Conservation (phyloP, 2,113 vertebrate genomes). For the Tachycineta bicolor region DNA sequence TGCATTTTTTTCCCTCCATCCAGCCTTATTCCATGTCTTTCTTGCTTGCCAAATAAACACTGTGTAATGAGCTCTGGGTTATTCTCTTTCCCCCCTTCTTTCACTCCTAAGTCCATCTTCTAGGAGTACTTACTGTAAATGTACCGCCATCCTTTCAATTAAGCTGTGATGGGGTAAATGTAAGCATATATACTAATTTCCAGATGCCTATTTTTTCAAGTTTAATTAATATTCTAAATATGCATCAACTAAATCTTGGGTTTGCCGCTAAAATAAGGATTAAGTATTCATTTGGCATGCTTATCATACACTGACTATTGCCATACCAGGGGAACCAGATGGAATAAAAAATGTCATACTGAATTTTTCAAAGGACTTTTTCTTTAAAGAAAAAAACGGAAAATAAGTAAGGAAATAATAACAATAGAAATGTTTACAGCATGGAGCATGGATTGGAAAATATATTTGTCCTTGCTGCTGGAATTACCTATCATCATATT, state of each 20-base stretch:
- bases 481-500: not conserved
- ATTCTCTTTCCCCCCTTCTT: not conserved
- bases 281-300: constrained; percentile 55
- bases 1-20: not conserved
- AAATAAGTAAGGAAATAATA: not conserved
- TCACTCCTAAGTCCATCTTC: not conserved
- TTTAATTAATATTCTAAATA: constrained; percentile 35
- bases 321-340: constrained; percentile 29
- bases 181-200: constrained; percentile 27
- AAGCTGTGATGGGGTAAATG: not conserved
- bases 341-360: constrained; percentile 12
- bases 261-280: constrained; percentile 60
- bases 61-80: not conserved
- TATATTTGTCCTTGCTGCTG: not conserved
- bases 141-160: not conserved
- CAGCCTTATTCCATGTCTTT: not conserved
- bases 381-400: not conserved
- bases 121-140: not conserved
- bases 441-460: not conserved
- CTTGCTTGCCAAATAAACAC: not conserved
- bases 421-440: not conserved
- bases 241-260: not conserved
- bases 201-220: not conserved
- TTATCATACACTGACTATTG: constrained; percentile 19
- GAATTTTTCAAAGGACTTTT: not conserved